Base-by-base conservation (phyloP, 2,888 invertebrate species). In the Acronicta aceris region DNA sequence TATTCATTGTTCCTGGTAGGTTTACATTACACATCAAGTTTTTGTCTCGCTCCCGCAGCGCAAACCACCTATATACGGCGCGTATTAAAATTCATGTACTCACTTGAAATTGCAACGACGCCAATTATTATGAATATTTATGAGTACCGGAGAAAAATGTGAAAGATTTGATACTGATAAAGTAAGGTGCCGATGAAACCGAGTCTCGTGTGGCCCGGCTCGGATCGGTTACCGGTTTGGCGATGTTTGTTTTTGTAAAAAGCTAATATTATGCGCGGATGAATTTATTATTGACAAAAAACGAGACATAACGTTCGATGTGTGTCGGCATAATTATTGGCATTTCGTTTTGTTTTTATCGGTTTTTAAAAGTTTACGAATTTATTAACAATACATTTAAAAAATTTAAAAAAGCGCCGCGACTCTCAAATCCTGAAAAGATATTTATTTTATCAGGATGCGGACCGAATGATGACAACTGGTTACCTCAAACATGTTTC, bases 41-140 rank as follows among this genome's bases (percentile, higher is more conserved):
- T 87, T 86, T 82, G 71, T 74, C 54, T 52, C 69, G 3, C 62
- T 67, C 64, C 27, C 74, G 55, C 70, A 49, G 62, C 69, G 60
- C 67, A 57, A 50, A 61, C 54, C 49, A n/a, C 30, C 84, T 83
- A 74, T 85, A 85, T 82, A 88, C 64, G 89, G 84, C 36, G 33
- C 30, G 72, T 82, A 87, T 89, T 85, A 89, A 89, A 85, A 90
- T 90, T 85, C 88, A 88, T 86, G 79, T 79, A 77, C 69, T 75
- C 82, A 74, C 73, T 80, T 84, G 78, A 82, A 89, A 85, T 86
- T 81, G 82, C 79, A 70, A 68, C 67, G 75, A 72, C 72, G 81
- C 69, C 81, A 80, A 84, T 83, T 80, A 77, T 71, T 82, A 86
- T 90, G 89, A 90, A 90, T 91, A 91, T 91, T 83, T 87, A 91